Conservation (phyloP, 2,113 vertebrate genomes). For the Melanerpes aurifrons region DNA sequence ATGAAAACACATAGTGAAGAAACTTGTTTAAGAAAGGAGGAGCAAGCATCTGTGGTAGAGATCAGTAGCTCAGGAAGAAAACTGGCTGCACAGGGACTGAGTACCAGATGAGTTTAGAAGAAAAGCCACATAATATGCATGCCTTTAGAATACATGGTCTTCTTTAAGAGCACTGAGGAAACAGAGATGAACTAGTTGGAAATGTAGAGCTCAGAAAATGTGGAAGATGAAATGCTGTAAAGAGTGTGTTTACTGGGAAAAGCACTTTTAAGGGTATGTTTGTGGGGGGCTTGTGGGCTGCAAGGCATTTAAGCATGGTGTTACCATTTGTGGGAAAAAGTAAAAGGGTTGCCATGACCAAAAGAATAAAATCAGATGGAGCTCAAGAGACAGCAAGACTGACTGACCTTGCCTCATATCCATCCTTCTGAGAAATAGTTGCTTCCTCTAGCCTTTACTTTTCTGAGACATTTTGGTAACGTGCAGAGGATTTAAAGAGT, state of each 20-base stretch:
- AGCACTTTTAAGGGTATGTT: not conserved
- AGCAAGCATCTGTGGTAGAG: not conserved
- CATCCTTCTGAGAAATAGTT: not conserved
- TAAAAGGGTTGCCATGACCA: not conserved
- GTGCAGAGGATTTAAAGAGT: not conserved
- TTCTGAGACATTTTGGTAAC: not conserved
- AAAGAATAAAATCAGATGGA: not conserved
- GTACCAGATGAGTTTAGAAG: not conserved
- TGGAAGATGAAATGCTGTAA: not conserved
- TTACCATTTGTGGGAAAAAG: not conserved
- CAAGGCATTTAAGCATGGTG: accelerated
- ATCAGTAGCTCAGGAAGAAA: not conserved
- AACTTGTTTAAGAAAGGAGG: not conserved
- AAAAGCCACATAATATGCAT: not conserved
- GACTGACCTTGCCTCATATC: not conserved
- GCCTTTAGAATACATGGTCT: not conserved
- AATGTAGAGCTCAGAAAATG: not conserved
- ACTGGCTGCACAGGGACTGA: not conserved
- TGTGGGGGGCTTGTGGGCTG: not conserved
- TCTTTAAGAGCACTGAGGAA: not conserved
- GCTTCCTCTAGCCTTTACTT: not conserved
- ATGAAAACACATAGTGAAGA: not conserved
- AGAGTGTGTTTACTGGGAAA: not conserved
- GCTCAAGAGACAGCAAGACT: not conserved
- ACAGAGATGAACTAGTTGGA: not conserved